These are phyloP conservation scores for Dascyllus trimaculatus DNA, from an alignment of 2,113 vertebrate genomes.

Conservation along the genomic window DNA sequence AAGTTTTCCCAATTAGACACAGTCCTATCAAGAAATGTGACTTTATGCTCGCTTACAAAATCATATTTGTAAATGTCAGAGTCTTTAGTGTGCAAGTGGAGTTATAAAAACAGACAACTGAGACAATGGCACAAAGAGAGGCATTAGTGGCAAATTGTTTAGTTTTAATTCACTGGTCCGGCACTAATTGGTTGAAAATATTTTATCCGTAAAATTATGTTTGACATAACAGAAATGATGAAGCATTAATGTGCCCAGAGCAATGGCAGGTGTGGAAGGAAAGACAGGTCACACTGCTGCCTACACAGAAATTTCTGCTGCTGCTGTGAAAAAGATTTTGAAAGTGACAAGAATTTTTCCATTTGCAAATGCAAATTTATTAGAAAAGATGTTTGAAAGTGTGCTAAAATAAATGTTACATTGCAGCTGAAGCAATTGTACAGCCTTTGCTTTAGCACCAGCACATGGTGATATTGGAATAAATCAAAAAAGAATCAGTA, in stretches of 20 bases:
- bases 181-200: conserved; percentile 30
- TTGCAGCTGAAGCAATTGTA: neutral
- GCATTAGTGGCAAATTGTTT: conserved; percentile 25
- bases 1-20: conserved; percentile 36
- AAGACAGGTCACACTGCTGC: conserved; percentile 39
- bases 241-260: conserved; percentile 24
- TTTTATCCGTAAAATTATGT: conserved; percentile 14
- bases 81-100: neutral
- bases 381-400: neutral
- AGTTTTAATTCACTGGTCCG: conserved; percentile 29
- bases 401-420: conserved; percentile 3
- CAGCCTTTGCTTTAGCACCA: neutral
- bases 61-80: conserved; percentile 31
- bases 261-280: conserved; percentile 25
- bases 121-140: conserved; percentile 1
- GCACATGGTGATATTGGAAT: neutral
- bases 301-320: conserved; percentile 21
- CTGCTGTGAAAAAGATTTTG: conserved; percentile 32
- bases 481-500: neutral
- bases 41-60: conserved; percentile 25
- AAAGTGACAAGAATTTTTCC: conserved; percentile 20
- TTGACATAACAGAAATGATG: conserved; percentile 11
- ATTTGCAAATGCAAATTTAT: conserved; percentile 21
- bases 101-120: neutral
- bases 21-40: neutral